A percentile compares a stretch with the other conserved stretches of the same genome.
Conservation (phyloP, 2,888 invertebrate species). For the Pegoplata infirma region DNA sequence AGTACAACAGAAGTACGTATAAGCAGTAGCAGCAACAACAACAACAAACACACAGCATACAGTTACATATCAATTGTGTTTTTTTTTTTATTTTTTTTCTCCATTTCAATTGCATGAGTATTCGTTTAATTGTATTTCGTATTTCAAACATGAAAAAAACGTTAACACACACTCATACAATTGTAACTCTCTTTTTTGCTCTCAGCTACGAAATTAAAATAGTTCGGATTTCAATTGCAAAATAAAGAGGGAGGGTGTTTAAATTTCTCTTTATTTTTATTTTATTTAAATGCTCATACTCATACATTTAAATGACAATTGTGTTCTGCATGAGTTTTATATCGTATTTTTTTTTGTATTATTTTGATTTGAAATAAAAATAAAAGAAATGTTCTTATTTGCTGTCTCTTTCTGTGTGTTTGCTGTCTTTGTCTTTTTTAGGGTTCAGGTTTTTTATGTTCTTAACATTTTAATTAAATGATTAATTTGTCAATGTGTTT, state of each 20-base stretch:
- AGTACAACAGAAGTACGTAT: background rate
- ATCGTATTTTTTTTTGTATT: slow-evolving; percentile 30
- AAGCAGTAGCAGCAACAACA: slow-evolving; percentile 21
- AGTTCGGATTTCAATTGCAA: slow-evolving; percentile 22
- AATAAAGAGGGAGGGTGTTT: slow-evolving; percentile 34
- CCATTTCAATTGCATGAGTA: slow-evolving; percentile 48
- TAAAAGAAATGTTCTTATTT: slow-evolving; percentile 22
- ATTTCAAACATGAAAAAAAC: too few relatives aligned
- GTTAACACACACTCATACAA: background rate
- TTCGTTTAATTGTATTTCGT: slow-evolving; percentile 57
- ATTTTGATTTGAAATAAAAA: slow-evolving; percentile 58
- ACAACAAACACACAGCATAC: slow-evolving; percentile 29
- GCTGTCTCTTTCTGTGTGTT: slow-evolving; percentile 18
- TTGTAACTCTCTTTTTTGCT: background rate
- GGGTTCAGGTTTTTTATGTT: background rate
- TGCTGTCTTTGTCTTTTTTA: slow-evolving; percentile 26
- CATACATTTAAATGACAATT: slow-evolving; percentile 71
- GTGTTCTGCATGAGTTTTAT: slow-evolving; percentile 60
- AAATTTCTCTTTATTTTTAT: slow-evolving; percentile 20
- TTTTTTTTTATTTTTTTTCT: slow-evolving; percentile 20
- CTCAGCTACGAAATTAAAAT: background rate
- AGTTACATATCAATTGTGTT: slow-evolving; percentile 60
- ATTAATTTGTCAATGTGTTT: slow-evolving; percentile 62
- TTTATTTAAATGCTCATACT: slow-evolving; percentile 57
- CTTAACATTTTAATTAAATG: slow-evolving; percentile 60